Conservation (phyloP, 2,113 vertebrate species). For the Mystacornis crossleyi region DNA sequence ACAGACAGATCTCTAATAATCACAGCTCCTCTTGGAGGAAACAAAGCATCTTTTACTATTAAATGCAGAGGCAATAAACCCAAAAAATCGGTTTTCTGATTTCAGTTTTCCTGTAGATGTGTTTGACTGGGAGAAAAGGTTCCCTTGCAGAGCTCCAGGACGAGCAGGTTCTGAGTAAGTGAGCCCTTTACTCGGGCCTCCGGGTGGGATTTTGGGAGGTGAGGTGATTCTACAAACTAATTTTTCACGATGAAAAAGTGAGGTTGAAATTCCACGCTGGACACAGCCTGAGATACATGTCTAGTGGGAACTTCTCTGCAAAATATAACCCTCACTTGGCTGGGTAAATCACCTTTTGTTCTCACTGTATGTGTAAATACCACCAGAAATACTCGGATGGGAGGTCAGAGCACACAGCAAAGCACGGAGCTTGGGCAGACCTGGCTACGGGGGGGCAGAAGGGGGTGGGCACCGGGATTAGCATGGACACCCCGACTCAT, state of each 20-base stretch:
- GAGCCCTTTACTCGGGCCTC: not conserved
- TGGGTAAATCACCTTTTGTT: not conserved
- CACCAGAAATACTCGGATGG: not conserved
- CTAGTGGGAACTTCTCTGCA: not conserved
- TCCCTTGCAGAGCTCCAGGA: not conserved
- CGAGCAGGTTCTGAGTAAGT: not conserved
- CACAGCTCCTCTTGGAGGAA: not conserved
- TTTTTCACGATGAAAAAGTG: not conserved
- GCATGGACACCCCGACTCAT: not conserved
- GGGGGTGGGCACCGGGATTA: not conserved
- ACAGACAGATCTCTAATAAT: not conserved
- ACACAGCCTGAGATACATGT: fast-evolving
- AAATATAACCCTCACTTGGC: not conserved
- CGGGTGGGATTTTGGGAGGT: not conserved
- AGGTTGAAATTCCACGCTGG: not conserved
- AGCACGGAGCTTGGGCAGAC: not conserved
- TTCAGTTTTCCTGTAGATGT: not conserved
- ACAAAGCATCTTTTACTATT: not conserved
- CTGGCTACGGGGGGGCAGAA: not conserved
- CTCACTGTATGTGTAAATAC: not conserved
- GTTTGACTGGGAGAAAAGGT: not conserved
- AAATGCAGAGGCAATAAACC: not conserved
- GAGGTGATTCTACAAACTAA: not conserved
- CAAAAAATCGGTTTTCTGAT: not conserved
- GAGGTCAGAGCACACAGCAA: not conserved